Evolutionary conservation across 1,140 invertebrate species (phyloP), one percentile per base, ranked within the genome.

Genomic region (Ladona fulva): DNA sequence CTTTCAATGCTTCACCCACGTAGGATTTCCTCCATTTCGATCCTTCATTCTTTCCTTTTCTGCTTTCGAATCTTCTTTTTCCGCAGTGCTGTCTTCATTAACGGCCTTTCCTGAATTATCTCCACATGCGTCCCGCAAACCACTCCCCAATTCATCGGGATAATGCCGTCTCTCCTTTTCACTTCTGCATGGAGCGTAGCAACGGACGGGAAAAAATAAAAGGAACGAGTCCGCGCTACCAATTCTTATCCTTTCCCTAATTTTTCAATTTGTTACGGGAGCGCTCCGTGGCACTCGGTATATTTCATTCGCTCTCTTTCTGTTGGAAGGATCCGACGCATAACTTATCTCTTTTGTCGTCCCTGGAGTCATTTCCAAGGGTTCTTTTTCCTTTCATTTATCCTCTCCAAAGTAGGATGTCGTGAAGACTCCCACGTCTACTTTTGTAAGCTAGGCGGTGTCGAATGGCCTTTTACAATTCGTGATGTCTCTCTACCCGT

Each of bases 181-280:
- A 19, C 52, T 66, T 12, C n/a, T n/a, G n/a, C n/a, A n/a, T n/a
- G n/a, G n/a, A n/a, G n/a, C n/a, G n/a, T n/a, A n/a, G n/a, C n/a
- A 52, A 19, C 19, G 44, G 14, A 22, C 5, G 14, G 12, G 52
- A 22, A 66, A 66, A 66, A 19, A 66, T 66, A 66, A 66, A 52
- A 52, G 10, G 10, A 52, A 66, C 52, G 8, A 37, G n/a, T n/a
- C n/a, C 12, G 52, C 52, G 14, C 52, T 66, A 16, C n/a, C 52
- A 66, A 22, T 66, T 66, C 52, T 8, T 8, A 37, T 6, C 52
- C 52, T 66, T 66, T 66, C 52, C 29, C 52, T 66, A 66, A 66
- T 66, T 66, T 66, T 66, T 66, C 52, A 66, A 66, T 66, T 66
- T 66, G 52, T 66, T 66, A 16, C 52, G n/a, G 52, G 52, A 66